A percentile compares a stretch with the other conserved stretches of the same genome.
Conservation (phyloP, 2,113 vertebrate genomes). For the Hirundichthys speculiger region DNA sequence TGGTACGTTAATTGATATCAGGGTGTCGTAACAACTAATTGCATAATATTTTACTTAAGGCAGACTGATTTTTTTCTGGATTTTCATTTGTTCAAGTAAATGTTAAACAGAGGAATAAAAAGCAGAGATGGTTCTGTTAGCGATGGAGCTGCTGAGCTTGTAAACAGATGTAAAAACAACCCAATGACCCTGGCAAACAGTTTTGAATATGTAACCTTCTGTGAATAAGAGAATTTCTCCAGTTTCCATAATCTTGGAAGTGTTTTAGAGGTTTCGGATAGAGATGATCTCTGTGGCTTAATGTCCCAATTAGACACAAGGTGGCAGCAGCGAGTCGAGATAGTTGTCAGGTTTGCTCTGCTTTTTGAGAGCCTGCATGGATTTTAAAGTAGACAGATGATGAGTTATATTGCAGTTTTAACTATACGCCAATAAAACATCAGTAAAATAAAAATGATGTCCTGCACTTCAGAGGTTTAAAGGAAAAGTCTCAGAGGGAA, state of each 20-base stretch:
- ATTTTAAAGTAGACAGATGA: conserved; percentile 4
- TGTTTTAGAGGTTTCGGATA: background rate
- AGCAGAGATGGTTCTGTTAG: too few relatives aligned
- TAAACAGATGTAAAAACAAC: too few relatives aligned
- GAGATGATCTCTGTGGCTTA: background rate
- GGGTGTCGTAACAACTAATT: too few relatives aligned
- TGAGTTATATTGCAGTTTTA: background rate
- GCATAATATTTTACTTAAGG: too few relatives aligned
- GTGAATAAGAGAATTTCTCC: too few relatives aligned
- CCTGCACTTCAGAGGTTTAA: background rate
- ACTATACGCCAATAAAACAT: background rate
- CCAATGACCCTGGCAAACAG: too few relatives aligned
- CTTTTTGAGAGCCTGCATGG: conserved; percentile 4
- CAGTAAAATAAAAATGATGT: background rate
- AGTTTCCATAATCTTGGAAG: background rate
- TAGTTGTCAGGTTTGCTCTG: background rate
- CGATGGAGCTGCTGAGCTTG: too few relatives aligned
- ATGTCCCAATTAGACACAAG: conserved; percentile 47
- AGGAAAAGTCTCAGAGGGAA: background rate
- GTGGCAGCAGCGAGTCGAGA: conserved; percentile 69
- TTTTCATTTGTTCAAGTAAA: too few relatives aligned
- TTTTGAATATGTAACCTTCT: too few relatives aligned
- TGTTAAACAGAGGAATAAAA: too few relatives aligned
- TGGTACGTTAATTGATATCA: too few relatives aligned
- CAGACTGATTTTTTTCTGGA: too few relatives aligned